Percentiles rank a stretch among this genome's conserved stretches.
Conservation (phyloP, 2,797 vertebrate genomes). For the Pseudochromis fuscus region DNA sequence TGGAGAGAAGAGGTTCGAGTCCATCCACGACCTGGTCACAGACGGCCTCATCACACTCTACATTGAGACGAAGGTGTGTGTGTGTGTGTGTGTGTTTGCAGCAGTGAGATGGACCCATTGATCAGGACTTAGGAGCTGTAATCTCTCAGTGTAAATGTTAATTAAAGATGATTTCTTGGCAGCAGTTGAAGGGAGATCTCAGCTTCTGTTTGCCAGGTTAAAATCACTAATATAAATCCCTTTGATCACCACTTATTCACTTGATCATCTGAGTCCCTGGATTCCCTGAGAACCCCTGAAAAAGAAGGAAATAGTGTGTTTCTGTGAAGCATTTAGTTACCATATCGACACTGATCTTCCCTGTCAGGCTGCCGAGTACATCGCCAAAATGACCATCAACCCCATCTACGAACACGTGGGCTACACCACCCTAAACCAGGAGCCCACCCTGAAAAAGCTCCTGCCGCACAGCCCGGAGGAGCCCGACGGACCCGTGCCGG, state of each 20-base stretch:
- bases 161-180: background rate
- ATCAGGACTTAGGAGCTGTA: background rate
- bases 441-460: constrained; percentile 93
- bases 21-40: constrained; percentile 97
- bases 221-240: background rate
- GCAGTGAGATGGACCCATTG: background rate
- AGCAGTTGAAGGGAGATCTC: background rate
- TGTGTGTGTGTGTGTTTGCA: background rate
- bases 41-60: constrained; percentile 99
- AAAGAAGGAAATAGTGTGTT: background rate
- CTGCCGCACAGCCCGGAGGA: constrained; percentile 88
- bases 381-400: constrained; percentile 99
- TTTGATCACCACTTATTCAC: background rate
- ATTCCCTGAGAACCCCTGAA: background rate
- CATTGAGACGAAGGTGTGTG: constrained; percentile 93
- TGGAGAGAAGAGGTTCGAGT: constrained; percentile 98
- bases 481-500: constrained; percentile 86
- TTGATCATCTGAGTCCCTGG: background rate
- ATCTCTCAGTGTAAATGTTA: constrained; percentile 6
- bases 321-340: background rate
- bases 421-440: constrained; percentile 98
- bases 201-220: background rate
- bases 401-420: constrained; percentile 99
- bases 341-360: background rate
- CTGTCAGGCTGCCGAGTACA: constrained; percentile 93